Conservation (phyloP, 2,797 vertebrate genomes). For the Crenichthys baileyi region DNA sequence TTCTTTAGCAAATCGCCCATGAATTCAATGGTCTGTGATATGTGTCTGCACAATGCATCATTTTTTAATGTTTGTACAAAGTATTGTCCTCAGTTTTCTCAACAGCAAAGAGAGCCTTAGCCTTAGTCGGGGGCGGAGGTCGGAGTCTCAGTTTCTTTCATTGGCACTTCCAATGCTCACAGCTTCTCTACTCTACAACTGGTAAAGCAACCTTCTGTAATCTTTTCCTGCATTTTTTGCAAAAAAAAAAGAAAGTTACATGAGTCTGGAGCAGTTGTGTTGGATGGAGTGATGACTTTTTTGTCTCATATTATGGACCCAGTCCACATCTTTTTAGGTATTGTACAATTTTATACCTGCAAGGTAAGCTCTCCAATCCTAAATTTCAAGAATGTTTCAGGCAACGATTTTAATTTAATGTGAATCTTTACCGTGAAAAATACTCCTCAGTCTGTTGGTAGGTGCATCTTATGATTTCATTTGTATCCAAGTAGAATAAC, state of each 20-base stretch:
- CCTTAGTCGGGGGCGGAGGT: neutral
- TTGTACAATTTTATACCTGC: neutral
- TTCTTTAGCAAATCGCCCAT: neutral
- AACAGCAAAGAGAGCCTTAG: neutral
- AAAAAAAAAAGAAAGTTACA: neutral
- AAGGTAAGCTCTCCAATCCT: neutral
- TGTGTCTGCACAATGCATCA: neutral
- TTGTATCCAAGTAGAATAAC: neutral
- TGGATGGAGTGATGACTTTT: neutral
- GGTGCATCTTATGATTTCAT: neutral
- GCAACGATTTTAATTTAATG: neutral
- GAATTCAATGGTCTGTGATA: neutral
- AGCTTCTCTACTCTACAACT: neutral
- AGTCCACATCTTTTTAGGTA: neutral
- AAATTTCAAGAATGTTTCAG: neutral
- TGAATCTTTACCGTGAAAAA: neutral
- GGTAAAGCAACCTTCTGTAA: neutral
- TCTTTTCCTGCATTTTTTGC: too few relatives aligned
- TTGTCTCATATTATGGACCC: neutral
- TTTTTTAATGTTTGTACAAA: neutral
- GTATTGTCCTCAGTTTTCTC: neutral
- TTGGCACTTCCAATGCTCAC: neutral
- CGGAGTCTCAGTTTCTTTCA: neutral
- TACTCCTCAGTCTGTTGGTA: neutral
- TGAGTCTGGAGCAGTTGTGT: neutral